These are phyloP conservation scores for Sarcophaga peregrina DNA, from an alignment of 1,140 invertebrate genomes.

Conservation along the genomic window DNA sequence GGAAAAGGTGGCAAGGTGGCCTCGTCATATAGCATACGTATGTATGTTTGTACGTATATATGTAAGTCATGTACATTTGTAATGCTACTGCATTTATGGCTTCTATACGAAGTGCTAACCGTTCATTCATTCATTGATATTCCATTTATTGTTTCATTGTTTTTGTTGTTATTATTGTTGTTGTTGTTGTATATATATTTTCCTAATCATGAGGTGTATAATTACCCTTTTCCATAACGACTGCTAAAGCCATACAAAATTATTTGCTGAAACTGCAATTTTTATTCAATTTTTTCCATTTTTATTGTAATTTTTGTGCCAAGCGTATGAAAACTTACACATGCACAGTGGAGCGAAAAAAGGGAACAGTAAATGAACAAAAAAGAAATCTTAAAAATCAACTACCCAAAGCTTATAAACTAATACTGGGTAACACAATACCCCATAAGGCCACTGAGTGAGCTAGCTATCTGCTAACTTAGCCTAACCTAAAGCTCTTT, in stretches of 20 bases:
- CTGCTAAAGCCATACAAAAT: slow-evolving; percentile 3
- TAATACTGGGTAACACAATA: no score
- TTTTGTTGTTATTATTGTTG: no score
- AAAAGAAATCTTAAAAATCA: no score
- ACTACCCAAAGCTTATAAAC: no score
- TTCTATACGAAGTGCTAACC: background rate
- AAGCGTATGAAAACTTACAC: background rate
- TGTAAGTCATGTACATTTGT: no score
- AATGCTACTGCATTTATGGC: background rate
- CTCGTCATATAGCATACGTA: no score
- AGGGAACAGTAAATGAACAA: no score
- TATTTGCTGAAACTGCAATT: background rate
- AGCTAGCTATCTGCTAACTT: no score
- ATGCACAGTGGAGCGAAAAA: background rate
- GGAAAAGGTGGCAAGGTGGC: no score
- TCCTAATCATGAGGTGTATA: slow-evolving; percentile 13
- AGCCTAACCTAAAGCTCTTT: no score
- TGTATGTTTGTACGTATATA: no score
- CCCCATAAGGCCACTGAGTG: no score
- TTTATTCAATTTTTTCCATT: background rate
- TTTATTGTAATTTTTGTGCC: background rate
- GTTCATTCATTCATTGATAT: background rate
- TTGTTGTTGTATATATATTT: background rate
- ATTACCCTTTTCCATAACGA: slow-evolving; percentile 11
- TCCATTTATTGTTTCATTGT: background rate